A percentile compares a stretch with the other conserved stretches of the same genome.
These are phyloP conservation scores for Rhingia campestris DNA, from an alignment of 2,888 invertebrate species.

Conservation along the genomic window DNA sequence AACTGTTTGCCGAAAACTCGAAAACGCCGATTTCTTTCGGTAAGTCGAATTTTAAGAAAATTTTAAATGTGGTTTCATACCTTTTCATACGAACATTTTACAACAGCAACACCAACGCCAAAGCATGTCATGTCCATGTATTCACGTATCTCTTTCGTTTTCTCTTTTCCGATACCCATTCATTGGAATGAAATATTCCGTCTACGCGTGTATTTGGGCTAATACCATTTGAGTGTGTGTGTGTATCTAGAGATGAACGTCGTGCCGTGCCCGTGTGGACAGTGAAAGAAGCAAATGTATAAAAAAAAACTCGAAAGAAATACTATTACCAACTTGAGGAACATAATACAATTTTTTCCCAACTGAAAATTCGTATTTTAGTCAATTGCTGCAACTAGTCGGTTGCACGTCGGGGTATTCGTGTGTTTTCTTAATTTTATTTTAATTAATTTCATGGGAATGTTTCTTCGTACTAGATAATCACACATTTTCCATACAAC, in stretches of 20 bases:
- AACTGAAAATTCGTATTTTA: constrained; percentile 62
- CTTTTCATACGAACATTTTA: too few species aligned
- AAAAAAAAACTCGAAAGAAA: constrained; percentile 56
- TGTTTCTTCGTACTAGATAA: constrained; percentile 52
- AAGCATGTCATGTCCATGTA: too few species aligned
- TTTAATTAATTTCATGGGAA: constrained; percentile 55
- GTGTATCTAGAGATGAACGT: neutral
- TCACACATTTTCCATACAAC: constrained; percentile 51
- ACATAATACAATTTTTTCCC: constrained; percentile 58
- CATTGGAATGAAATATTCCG: too few species aligned
- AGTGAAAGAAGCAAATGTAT: constrained; percentile 27
- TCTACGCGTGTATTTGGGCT: too few species aligned
- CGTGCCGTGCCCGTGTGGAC: constrained; percentile 9
- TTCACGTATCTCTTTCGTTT: neutral
- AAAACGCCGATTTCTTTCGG: too few species aligned
- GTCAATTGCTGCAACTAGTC: constrained; percentile 69
- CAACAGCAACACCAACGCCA: too few species aligned
- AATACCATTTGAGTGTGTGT: neutral
- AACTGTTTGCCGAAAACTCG: too few species aligned
- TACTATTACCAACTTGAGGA: constrained; percentile 40
- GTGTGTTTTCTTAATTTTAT: constrained; percentile 56
- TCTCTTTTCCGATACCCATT: too few species aligned
- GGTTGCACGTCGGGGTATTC: constrained; percentile 66
- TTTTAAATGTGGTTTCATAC: too few species aligned
- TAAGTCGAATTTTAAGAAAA: too few species aligned